Base-by-base conservation (phyloP, 2,888 invertebrate species). In the Ephialtes manifestator region DNA sequence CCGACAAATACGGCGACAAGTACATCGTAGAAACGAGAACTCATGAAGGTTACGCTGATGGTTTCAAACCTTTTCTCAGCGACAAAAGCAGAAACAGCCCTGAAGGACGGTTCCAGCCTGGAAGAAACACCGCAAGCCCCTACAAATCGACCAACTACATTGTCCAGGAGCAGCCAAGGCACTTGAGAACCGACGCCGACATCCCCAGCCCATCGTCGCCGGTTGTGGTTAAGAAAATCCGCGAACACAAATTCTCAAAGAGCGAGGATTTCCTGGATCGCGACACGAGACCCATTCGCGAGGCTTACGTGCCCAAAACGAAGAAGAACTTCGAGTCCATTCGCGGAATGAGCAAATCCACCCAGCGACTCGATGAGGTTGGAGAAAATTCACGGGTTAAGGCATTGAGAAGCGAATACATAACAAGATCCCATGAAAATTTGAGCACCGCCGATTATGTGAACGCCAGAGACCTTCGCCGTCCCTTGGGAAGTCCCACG, bases 1-100 rank as follows among this genome's bases (percentile, higher is more conserved):
- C 92, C 11, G 92, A 93, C 81, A 93, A 93, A 51, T 92, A 93
- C 81, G 93, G 93, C 1, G 94, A 94, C 80, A 93, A 93, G 85
- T 94, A 93, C 71, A 91, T 93, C 67, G 92, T 93, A 0, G 92
- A 94, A 82, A 93, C 93, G 15, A 88, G 90, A 8, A 93, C 89
- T 8, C 93, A 93, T 78, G 91, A 91, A 39, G 89, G 91, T 10
- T 93, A 91, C 60, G 85, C 88, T n/a, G 91, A 91, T 48, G 90
- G 92, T 39, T 91, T 91, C 48, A 93, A 92, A 43, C 91, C 92
- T 0, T 91, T 91, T 60, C 89, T 92, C 67, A 90, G 92, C 68
- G 92, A 92, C 75, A 89, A 89, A 3, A 91, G 89, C 28, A 88
- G 91, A 58, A 91, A 87, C 71, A 92, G 91, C 28, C 92, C 92